Base-by-base conservation (phyloP, 1,140 invertebrate genomes). In the Kradibia gibbosae region DNA sequence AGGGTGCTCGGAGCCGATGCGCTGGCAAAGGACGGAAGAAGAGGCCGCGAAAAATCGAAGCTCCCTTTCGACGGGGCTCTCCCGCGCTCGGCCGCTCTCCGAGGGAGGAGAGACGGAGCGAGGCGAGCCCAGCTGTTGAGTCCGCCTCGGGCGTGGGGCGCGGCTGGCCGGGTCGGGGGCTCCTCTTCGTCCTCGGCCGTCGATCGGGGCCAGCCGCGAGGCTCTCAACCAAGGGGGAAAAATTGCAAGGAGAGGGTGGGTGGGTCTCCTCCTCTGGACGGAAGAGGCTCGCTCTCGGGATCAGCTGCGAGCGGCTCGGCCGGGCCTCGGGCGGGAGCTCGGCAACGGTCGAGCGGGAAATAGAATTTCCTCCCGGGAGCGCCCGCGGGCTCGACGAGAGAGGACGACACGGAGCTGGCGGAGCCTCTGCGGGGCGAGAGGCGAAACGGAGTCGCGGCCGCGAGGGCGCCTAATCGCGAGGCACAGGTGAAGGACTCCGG, bases 21-120 rank as follows among this genome's bases (percentile, higher is more conserved):
- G n/a, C 45, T 17, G 31, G 28, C 11, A 11, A 13, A 20, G 60
- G 60, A 17, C 36, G 60, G 55, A 31, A 80, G 53, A 28, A 80
- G 53, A 73, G 70, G n/a, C 34, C 67, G 57, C 70, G 76, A 53
- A 78, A 78, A 78, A 78, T 78, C 75, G 55, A 48, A 65, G 42
- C 50, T 8, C 36, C n/a, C 67, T 31, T 71, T 45, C 22, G n/a
- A 25, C 31, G n/a, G n/a, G n/a, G n/a, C n/a, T n/a, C n/a, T n/a
- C n/a, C n/a, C n/a, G n/a, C n/a, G 60, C 28, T 65, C 17, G 4
- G n/a, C 13, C 31, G 22, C 60, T 65, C 31, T 65, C 20, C 15
- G 31, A 22, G 17, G n/a, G n/a, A n/a, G n/a, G n/a, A n/a, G n/a
- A n/a, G n/a, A n/a, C n/a, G n/a, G n/a, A n/a, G n/a, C n/a, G n/a